Percentiles rank a stretch among this genome's conserved stretches.
Conservation (phyloP, 2,797 vertebrate species). For the Philypnodon macrostomus region DNA sequence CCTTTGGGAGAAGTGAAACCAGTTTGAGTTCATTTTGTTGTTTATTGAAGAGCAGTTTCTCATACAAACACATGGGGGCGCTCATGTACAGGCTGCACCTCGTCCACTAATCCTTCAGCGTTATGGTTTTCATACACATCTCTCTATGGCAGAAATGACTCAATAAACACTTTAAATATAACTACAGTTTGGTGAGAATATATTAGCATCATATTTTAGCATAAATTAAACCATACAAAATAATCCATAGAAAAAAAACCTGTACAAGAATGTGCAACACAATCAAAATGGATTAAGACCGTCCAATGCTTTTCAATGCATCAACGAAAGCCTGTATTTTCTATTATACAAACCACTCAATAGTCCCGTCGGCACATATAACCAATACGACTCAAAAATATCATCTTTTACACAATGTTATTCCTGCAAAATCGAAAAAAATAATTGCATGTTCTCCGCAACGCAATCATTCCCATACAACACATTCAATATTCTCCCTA, state of each 20-base stretch:
- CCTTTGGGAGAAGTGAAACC: too few species aligned
- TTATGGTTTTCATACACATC: conserved; percentile 31
- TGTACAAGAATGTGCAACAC: conserved; percentile 58
- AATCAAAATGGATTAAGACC: conserved; percentile 7
- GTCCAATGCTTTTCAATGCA: conserved; percentile 39
- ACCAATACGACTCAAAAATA: too few species aligned
- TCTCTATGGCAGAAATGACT: conserved; percentile 43
- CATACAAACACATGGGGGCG: too few species aligned
- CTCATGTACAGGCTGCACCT: too few species aligned
- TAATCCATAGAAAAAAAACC: conserved; percentile 41
- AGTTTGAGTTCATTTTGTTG: too few species aligned
- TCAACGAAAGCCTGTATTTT: conserved; percentile 45
- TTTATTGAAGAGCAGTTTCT: too few species aligned
- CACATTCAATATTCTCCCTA: conserved; percentile 38
- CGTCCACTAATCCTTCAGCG: background rate
- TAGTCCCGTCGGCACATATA: too few species aligned
- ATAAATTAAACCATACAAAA: too few species aligned
- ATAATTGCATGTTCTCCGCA: too few species aligned
- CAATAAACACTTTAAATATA: conserved; percentile 54
- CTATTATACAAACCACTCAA: conserved; percentile 53
- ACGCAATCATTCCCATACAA: conserved; percentile 14
- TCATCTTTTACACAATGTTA: too few species aligned
- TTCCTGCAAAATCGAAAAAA: too few species aligned
- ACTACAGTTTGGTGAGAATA: conserved; percentile 55
- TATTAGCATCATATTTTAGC: conserved; percentile 19